These are phyloP conservation scores for Globia sparganii DNA, from an alignment of 2,888 invertebrate species.

Conservation along the genomic window DNA sequence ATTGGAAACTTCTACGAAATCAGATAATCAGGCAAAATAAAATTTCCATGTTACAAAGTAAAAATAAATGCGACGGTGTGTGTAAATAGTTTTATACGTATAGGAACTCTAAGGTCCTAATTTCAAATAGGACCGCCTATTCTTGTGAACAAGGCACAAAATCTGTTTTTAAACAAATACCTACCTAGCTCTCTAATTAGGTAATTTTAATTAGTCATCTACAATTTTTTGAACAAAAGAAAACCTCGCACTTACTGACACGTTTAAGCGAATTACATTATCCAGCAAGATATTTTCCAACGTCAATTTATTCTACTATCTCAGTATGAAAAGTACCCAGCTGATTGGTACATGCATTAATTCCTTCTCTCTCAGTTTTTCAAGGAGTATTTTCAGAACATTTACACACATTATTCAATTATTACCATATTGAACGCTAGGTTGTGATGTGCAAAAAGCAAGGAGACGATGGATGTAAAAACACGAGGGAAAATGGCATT, in stretches of 20 bases:
- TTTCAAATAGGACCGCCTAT: no score
- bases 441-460: conserved; percentile 31
- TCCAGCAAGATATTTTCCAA: conserved; percentile 13
- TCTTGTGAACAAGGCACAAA: neutral
- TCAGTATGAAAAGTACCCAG: conserved; percentile 4
- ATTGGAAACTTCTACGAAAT: neutral
- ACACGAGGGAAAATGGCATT: conserved; percentile 24
- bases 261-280: neutral
- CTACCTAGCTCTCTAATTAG: neutral
- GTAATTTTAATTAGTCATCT: neutral
- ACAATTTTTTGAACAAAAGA: neutral
- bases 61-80: neutral
- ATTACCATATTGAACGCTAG: conserved; percentile 51
- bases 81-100: neutral
- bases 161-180: neutral
- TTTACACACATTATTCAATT: conserved; percentile 61
- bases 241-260: neutral
- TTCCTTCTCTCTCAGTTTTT: conserved; percentile 37
- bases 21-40: neutral
- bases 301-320: conserved; percentile 28
- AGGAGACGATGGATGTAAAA: conserved; percentile 24
- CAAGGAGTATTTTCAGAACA: conserved; percentile 50
- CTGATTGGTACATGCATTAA: conserved; percentile 42
- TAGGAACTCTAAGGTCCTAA: neutral
- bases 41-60: neutral